Evolutionary conservation across 2,797 vertebrate species (phyloP).

Genomic region (Ammospiza maritima): DNA sequence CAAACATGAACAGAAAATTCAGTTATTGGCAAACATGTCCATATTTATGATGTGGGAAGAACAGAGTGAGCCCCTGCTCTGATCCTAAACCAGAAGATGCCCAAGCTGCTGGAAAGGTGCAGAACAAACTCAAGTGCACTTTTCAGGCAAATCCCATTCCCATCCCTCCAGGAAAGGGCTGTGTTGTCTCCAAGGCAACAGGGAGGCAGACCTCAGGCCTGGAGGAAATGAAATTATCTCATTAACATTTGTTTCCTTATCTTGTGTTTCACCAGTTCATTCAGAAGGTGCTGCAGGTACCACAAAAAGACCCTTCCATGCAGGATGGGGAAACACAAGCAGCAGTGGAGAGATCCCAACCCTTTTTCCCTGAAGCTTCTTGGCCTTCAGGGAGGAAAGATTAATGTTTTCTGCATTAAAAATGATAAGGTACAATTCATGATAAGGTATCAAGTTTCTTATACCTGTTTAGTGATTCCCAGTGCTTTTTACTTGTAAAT

Average conservation of each 20-base stretch:
- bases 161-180: background rate
- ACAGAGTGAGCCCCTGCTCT: background rate
- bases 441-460: background rate
- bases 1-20: background rate
- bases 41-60: background rate
- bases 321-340: background rate
- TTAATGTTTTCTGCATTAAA: background rate
- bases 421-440: background rate
- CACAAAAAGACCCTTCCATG: background rate
- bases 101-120: background rate
- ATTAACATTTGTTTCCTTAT: background rate
- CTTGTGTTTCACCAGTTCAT: background rate
- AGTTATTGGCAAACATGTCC: background rate
- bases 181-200: constrained; percentile 18
- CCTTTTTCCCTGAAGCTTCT: background rate
- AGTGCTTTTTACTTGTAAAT: background rate
- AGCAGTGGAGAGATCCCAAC: background rate
- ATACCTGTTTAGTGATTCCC: background rate
- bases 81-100: background rate
- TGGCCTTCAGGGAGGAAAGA: background rate
- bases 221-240: constrained; percentile 13
- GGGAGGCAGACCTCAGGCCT: background rate
- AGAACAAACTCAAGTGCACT: background rate
- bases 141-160: background rate
- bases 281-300: background rate